These are phyloP conservation scores for Pterophyllum scalare DNA, from an alignment of 2,113 vertebrate species.

Conservation along the genomic window DNA sequence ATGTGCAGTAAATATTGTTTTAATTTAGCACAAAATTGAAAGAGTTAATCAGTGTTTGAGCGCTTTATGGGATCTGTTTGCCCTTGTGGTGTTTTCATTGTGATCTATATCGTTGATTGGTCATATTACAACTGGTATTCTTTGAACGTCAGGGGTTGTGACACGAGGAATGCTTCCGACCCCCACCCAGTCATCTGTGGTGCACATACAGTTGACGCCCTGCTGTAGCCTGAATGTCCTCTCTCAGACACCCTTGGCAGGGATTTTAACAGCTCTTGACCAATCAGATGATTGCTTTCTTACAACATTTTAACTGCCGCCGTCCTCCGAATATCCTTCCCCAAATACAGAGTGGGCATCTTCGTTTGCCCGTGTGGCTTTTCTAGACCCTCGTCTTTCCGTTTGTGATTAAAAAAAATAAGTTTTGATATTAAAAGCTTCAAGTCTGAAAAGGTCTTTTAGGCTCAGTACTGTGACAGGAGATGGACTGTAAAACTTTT, in stretches of 20 bases:
- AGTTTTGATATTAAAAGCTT: neutral
- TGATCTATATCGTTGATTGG: neutral
- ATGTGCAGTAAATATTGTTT: neutral
- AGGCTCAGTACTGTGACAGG: neutral
- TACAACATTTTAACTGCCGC: conserved; percentile 68
- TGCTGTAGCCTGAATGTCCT: conserved; percentile 17
- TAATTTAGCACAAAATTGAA: neutral
- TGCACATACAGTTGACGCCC: conserved; percentile 18
- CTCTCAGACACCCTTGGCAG: conserved; percentile 16
- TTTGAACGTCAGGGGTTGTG: conserved; percentile 33
- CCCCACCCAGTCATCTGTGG: conserved; percentile 17
- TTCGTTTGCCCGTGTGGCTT: neutral
- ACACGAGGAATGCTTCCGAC: conserved; percentile 41
- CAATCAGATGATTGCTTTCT: conserved; percentile 48
- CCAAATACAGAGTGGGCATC: neutral
- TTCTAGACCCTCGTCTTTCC: neutral
- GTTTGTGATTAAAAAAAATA: conserved; percentile 2
- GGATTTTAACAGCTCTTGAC: conserved; percentile 69
- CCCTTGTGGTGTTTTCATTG: conserved; percentile 3
- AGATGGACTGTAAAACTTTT: neutral
- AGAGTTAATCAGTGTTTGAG: conserved; percentile 1
- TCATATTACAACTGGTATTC: conserved; percentile 46
- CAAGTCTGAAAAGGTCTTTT: neutral
- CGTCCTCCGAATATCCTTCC: conserved; percentile 53
- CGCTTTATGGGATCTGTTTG: neutral